Evolutionary conservation across 2,113 vertebrate species (phyloP), one percentile per base, ranked within the genome.

Genomic region (Chamaetylas fuelleborni): DNA sequence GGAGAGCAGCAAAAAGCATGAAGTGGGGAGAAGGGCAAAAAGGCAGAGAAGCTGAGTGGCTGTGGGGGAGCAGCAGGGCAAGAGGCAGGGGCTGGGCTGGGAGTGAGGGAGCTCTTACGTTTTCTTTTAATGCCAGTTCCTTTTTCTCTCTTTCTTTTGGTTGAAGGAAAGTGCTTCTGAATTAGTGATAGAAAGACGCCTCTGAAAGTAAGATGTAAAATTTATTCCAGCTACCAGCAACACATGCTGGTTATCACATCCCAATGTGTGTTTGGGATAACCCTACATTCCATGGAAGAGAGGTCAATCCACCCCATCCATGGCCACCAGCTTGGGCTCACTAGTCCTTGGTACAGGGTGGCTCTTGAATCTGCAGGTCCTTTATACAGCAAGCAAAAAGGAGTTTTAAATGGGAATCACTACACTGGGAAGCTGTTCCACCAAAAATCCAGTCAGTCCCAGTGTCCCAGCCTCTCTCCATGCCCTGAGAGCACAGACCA

Each of bases 121-220:
- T 99, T 99, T 93, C 99, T 98, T 94, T 99, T 99, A 90, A 93
- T 98, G 82, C 98, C 97, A 3, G 97, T 97, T 85, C 97, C 98
- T 94, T 99, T 99, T 94, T 99, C 99, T 90, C 98, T 98, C 97
- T 98, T 98, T 96, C 99, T 98, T 96, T 99, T 99, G 97, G 98
- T 98, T 72, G 99, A 99, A 61, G 99, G 99, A 97, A 99, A 99
- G 98, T 99, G 99, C 97, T 99, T 99, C 91, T 98, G 98, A 93
- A 99, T 99, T 61, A 99, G 98, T 36, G 99, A 99, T 96, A 99
- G 98, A 97, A 99, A 99, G 87, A 99, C 99, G 70, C 99, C 99
- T 97, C 99, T 99, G 95, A 88, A 97, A 96, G 96, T 70, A 92
- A 97, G 79, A 96, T 57, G 95, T 80, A 93, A 69, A 92, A 81